A percentile compares a stretch with the other conserved stretches of the same genome.
These are phyloP conservation scores for Neodiprion lecontei DNA, from an alignment of 1,140 invertebrate genomes.

Conservation along the genomic window DNA sequence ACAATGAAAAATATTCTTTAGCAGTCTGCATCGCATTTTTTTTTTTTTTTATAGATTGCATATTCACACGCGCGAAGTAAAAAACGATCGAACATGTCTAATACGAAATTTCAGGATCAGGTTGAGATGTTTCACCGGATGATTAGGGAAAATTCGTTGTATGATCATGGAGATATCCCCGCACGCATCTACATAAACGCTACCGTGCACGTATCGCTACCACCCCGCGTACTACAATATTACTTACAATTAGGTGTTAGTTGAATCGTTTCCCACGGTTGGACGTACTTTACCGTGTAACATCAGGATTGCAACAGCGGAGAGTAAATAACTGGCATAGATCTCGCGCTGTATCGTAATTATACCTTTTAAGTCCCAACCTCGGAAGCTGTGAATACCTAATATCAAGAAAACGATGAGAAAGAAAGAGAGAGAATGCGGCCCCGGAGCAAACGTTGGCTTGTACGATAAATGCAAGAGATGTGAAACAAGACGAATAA, in stretches of 20 bases:
- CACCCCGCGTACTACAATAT: background rate
- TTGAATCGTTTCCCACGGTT: conserved; percentile 1
- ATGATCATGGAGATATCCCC: too few relatives aligned
- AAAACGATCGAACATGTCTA: too few relatives aligned
- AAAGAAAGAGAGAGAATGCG: background rate
- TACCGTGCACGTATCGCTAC: background rate
- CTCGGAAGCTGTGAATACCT: conserved; percentile 2
- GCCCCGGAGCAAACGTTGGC: background rate
- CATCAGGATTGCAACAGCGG: background rate
- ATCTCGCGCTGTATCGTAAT: conserved; percentile 4
- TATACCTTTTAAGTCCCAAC: conserved; percentile 2
- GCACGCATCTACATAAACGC: too few relatives aligned
- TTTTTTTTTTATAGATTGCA: too few relatives aligned
- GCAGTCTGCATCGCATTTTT: too few relatives aligned
- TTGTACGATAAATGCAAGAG: too few relatives aligned
- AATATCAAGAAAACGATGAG: background rate
- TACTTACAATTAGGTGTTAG: background rate
- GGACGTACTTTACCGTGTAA: background rate
- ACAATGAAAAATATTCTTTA: too few relatives aligned
- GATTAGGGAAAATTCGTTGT: too few relatives aligned
- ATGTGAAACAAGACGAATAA: too few relatives aligned
- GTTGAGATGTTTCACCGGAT: too few relatives aligned
- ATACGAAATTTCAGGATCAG: too few relatives aligned
- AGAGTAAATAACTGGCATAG: conserved; percentile 2
- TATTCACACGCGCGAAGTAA: too few relatives aligned